phyloP scores from a whole-genome alignment of 2,888 invertebrate species.

The Patella ulyssiponensis region DNA sequence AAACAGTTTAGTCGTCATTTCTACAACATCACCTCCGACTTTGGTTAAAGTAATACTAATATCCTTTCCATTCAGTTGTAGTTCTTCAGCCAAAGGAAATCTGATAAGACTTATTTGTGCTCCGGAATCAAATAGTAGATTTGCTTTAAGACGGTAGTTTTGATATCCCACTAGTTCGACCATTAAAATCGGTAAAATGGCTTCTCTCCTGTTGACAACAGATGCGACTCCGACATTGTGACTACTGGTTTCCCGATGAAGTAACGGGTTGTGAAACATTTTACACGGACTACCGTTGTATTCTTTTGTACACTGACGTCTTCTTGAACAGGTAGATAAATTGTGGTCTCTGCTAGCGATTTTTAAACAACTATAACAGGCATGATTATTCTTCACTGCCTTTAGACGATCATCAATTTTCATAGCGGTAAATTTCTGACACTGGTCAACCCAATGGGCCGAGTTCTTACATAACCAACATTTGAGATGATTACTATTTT shows the following conservation, averaged over 20 bases:
- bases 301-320: background rate
- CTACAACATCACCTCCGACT: background rate
- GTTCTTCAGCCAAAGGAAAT: background rate
- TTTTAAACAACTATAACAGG: background rate
- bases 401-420: background rate
- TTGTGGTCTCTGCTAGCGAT: background rate
- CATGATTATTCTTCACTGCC: background rate
- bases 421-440: background rate
- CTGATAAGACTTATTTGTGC: background rate
- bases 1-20: background rate
- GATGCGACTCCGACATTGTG: background rate
- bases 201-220: background rate
- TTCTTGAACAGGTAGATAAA: slow-evolving; percentile 3
- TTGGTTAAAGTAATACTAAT: background rate
- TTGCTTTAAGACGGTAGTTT: background rate
- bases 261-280: background rate
- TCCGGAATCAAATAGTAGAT: background rate
- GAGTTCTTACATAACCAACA: background rate
- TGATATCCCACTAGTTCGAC: background rate
- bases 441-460: background rate
- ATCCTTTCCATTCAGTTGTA: background rate
- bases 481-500: background rate
- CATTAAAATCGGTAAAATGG: background rate
- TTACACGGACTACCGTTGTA: background rate
- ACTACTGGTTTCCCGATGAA: background rate